Base-by-base conservation (phyloP, 2,797 vertebrate genomes). In the Pristis pectinata region DNA sequence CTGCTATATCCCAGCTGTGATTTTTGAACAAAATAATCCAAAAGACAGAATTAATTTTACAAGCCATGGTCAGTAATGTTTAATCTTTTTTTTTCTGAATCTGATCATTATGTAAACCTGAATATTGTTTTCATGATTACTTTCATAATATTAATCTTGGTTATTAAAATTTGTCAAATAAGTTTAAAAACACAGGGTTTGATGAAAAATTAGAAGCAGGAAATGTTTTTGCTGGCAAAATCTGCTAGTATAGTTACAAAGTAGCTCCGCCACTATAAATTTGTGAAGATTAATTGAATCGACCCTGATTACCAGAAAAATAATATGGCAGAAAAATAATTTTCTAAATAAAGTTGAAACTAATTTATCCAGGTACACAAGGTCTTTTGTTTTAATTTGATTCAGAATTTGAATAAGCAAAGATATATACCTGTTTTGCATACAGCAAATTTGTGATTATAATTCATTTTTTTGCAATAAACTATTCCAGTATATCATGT, bases 11-110 rank as follows among this genome's bases (percentile, higher is more conserved):
- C 11, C 49, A 93, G 72, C 24, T 49, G 1, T 24, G 17, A 53
- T 74, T 53, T 93, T 93, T 10, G 10, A 74, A 74, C 61, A 87
- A 91, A n/a, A 41, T 91, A 22, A 19, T 91, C 59, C 61, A 37
- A 49, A 79, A 3, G 37, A 9, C 89, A 93, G 91, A 72, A 44
- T 72, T 72, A 27, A 93, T 74, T 49, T 74, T 27, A 49, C 2
- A 93, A 93, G 11, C 17, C 22, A 41, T 93, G 30, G 5, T 92
- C 89, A 93, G 93, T 72, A 74, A 74, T 49, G 93, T 44, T 93
- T 93, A 72, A 70, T 67, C 7, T 93, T 49, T 93, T 67, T 34
- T 34, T 74, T 93, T 74, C 41, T 53, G 70, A 41, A 74, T 53
- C 11, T 44, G 44, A 22, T n/a, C 76, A 94, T 34, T 9, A 94